A percentile compares a stretch with the other conserved stretches of the same genome.
phyloP scores from a whole-genome alignment of 2,113 vertebrate species.

The Hepsetus odoe region DNA sequence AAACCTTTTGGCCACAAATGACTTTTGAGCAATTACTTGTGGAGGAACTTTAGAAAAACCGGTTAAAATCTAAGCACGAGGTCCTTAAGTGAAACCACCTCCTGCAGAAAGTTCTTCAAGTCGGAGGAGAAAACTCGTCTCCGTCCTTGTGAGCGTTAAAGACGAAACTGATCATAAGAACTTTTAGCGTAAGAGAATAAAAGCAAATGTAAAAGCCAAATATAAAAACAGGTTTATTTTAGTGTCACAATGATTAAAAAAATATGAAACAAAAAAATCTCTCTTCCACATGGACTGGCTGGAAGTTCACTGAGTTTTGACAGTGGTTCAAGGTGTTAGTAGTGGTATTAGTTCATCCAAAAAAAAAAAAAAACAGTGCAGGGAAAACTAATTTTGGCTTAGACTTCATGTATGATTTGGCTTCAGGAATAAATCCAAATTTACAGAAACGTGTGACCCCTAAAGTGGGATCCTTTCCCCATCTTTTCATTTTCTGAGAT shows the following conservation, averaged over 20 bases:
- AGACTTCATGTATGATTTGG: constrained; percentile 8
- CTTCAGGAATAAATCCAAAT: not conserved
- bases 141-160: too few species aligned
- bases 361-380: constrained; percentile 23
- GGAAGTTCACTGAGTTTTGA: constrained; percentile 23
- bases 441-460: not conserved
- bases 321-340: constrained; percentile 52
- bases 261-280: constrained; percentile 35
- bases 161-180: too few species aligned
- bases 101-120: too few species aligned
- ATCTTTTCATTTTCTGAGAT: constrained; percentile 10
- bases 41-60: too few species aligned
- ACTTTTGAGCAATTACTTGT: too few species aligned
- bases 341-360: constrained; percentile 45
- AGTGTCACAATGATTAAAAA: constrained; percentile 71
- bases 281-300: constrained; percentile 33
- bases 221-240: constrained; percentile 67
- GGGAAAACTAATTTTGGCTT: not conserved
- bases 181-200: not conserved
- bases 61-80: too few species aligned
- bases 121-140: too few species aligned
- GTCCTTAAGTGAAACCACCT: too few species aligned
- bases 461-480: not conserved
- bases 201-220: constrained; percentile 45
- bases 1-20: too few species aligned